Percentiles rank a stretch among this genome's conserved stretches.
Conservation (phyloP, 2,113 vertebrate genomes). For the Cephalopholis sonnerati region DNA sequence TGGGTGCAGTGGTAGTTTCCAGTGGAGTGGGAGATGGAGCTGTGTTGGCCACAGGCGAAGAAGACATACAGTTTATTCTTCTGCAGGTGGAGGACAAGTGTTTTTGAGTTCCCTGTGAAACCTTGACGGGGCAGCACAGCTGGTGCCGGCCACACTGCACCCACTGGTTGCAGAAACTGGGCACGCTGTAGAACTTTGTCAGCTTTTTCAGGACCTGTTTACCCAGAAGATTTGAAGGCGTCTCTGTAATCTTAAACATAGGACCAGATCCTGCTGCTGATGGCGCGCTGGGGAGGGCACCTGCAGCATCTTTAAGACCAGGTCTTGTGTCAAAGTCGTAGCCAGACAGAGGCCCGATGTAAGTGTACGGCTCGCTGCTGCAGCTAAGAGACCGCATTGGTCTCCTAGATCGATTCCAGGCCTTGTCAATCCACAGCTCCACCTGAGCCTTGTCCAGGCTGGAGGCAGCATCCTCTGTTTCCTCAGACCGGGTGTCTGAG, state of each 20-base stretch:
- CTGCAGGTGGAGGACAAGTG: slow-evolving; percentile 73
- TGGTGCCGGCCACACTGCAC: slow-evolving; percentile 89
- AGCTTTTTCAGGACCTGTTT: slow-evolving; percentile 90
- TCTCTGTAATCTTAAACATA: slow-evolving; percentile 84
- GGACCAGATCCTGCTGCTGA: slow-evolving; percentile 57
- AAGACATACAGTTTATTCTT: slow-evolving; percentile 66
- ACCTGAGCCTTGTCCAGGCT: slow-evolving; percentile 71
- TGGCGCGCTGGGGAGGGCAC: slow-evolving; percentile 17
- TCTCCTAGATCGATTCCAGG: slow-evolving; percentile 85
- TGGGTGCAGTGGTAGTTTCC: slow-evolving; percentile 40
- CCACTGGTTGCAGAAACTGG: slow-evolving; percentile 90
- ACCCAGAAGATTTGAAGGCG: slow-evolving; percentile 83
- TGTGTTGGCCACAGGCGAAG: slow-evolving; percentile 52
- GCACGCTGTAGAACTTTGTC: slow-evolving; percentile 94
- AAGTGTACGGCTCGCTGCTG: slow-evolving; percentile 85
- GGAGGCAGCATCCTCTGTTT: slow-evolving; percentile 33
- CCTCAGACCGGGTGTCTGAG: slow-evolving; percentile 27
- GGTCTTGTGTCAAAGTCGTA: slow-evolving; percentile 45
- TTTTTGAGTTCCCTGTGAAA: slow-evolving; percentile 74
- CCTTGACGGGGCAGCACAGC: slow-evolving; percentile 89
- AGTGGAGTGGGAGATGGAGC: slow-evolving; percentile 28
- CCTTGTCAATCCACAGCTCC: slow-evolving; percentile 87
- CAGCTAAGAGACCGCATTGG: slow-evolving; percentile 91
- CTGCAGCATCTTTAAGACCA: slow-evolving; percentile 54
- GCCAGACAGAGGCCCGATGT: slow-evolving; percentile 22